A percentile compares a stretch with the other conserved stretches of the same genome.
Evolutionary conservation across 2,797 vertebrate genomes (phyloP).

Genomic region (Carapus acus): DNA sequence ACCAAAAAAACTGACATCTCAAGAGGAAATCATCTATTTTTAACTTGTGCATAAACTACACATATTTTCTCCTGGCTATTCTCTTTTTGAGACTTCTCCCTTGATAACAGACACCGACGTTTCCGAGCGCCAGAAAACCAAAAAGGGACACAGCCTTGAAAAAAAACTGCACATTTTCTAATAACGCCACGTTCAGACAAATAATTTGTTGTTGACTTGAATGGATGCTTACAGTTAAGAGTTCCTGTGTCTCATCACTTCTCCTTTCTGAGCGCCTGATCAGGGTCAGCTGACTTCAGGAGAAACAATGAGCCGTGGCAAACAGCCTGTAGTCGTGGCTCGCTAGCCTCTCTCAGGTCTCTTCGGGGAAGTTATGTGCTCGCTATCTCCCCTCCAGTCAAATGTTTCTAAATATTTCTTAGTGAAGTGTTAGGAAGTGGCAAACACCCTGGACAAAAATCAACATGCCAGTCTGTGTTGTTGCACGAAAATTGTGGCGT

Average conservation of each 20-base stretch:
- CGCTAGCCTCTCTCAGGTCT: constrained; percentile 54
- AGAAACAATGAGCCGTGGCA: constrained; percentile 72
- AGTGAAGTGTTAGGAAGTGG: not conserved
- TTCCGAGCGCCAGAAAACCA: constrained; percentile 5
- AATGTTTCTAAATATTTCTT: constrained; percentile 24
- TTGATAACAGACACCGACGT: not conserved
- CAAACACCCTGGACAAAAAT: constrained; percentile 13
- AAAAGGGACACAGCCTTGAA: not conserved
- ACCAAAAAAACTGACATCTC: too few species aligned
- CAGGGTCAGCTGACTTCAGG: constrained; percentile 75
- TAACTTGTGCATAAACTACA: too few species aligned
- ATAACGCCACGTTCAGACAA: constrained; percentile 25
- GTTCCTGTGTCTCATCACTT: constrained; percentile 70
- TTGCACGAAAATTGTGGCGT: constrained; percentile 53
- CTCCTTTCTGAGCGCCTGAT: constrained; percentile 76
- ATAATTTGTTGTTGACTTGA: constrained; percentile 47
- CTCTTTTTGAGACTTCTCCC: not conserved
- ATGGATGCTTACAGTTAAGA: constrained; percentile 61
- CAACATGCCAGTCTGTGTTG: constrained; percentile 31
- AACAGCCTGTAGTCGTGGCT: constrained; percentile 67
- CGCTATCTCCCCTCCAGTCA: constrained; percentile 34
- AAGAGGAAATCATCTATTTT: too few species aligned
- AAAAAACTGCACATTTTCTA: constrained; percentile 2
- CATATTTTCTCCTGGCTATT: not conserved
- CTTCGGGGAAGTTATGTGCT: constrained; percentile 41